Evolutionary conservation across 2,888 invertebrate genomes (phyloP), one percentile per base, ranked within the genome.

Genomic region (Hofmannophila pseudospretella): DNA sequence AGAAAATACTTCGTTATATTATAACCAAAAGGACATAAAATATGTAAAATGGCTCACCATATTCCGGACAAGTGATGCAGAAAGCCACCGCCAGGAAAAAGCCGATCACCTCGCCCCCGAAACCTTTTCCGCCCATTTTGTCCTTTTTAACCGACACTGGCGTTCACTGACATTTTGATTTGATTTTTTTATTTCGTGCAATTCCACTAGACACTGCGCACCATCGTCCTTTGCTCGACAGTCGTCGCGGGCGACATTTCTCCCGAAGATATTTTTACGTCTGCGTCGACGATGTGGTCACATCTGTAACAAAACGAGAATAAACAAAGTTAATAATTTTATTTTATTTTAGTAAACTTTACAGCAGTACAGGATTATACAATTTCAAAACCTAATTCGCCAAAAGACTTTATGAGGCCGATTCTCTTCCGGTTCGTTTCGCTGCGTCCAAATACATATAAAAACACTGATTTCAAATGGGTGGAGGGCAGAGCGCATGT

Each of bases 131-230:
- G 71, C 76, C 84, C 85, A 86, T 86, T 70, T 77, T 78, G 65
- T 60, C 63, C 62, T 65, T 63, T 73, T 82, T 75, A 86, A 72
- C 85, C 81, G 54, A 81, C 76, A 61, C 76, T 84, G 54, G 76
- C 67, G 68, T 72, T 70, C 58, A 81, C 65, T 70, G 74, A 72
- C 85, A 85, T 84, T 72, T 73, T 79, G 57, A 85, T 84, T 72
- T 73, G 78, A 57, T 67, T 54, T 72, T 63, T 69, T 72, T 59
- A 68, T 58, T 68, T 65, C 63, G 58, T 52, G 49, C 64, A 64
- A 61, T 66, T 58, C 66, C 70, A 77, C 70, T 73, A 65, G 59
- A 70, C 66, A 59, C 61, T 52, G 57, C 49, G 51, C 48, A 55
- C 56, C 62, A 72, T 70, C 67, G 67, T 76, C 66, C 67, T 71